Base-by-base conservation (phyloP, 2,797 vertebrate species). In the Australoheros facetus region DNA sequence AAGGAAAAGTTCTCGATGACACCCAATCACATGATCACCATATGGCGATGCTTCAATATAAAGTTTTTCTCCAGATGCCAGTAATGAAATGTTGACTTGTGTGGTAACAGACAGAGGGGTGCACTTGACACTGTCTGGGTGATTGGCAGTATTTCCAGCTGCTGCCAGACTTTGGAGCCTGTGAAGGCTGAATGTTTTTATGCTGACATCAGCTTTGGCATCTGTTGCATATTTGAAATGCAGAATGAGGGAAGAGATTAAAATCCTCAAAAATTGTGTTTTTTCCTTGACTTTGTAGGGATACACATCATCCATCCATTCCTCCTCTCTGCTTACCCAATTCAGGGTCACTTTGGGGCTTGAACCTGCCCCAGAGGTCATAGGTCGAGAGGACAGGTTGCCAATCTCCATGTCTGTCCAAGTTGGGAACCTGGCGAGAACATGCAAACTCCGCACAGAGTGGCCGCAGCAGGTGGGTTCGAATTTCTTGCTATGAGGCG, bases 71-170 rank as follows among this genome's bases (percentile, higher is more conserved):
- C 86, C 86, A 86, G 87, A 89, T 89, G 85, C 79, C 54, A 32
- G 17, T n/a, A 59, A 87, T 53, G 19, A 45, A 45, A 39, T 23
- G 73, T 10, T 28, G 79, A 75, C 71, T 73, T 73, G 73, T 83
- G 80, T 71, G 54, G 60, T 71, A 77, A 32, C 69, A 71, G 73
- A 77, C 62, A 51, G 55, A 76, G 56, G 28, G 62, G 64, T 32
- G 83, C 78, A 88, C 76, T 81, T 73, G 79, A 91, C 79, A 73
- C 84, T 7, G 45, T 72, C 82, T 59, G 53, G 51, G 74, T 88
- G 91, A 92, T 82, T 85, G 87, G 81, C 85, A 88, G 83, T 9
- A 12, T 83, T 83, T 90, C 79, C 92, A 88, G 90, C 87, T 89
- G 91, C 80, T 87, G 75, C 66, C 19, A 11, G 75, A 82, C 71